phyloP scores from a whole-genome alignment of 2,113 vertebrate species.

The Cephalopterus ornatus region DNA sequence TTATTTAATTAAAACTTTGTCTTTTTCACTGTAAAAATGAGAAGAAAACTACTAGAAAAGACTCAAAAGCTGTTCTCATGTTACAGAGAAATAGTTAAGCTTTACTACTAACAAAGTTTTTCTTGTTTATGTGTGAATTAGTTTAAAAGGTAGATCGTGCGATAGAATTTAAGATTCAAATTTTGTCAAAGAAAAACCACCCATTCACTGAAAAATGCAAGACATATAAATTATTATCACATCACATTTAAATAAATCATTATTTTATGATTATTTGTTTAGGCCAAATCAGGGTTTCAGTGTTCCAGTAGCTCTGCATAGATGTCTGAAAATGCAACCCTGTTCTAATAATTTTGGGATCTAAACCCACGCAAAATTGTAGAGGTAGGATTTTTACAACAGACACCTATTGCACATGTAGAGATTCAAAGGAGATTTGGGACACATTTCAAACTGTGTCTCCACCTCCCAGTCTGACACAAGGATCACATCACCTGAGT shows the following conservation, averaged over 20 bases:
- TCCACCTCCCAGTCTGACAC: background rate
- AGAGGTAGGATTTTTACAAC: background rate
- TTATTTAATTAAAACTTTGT: constrained; percentile 53
- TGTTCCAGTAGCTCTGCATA: background rate
- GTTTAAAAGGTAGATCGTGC: background rate
- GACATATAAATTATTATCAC: background rate
- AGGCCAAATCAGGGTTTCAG: background rate
- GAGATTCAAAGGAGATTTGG: background rate
- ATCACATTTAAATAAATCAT: background rate
- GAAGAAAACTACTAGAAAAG: background rate
- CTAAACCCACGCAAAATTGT: background rate
- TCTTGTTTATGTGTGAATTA: background rate
- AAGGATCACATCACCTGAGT: background rate
- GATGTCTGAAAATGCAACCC: background rate
- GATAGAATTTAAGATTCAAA: background rate
- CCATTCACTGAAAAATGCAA: background rate
- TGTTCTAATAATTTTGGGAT: background rate
- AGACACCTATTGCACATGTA: background rate
- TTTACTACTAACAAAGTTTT: background rate
- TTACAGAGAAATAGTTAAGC: background rate
- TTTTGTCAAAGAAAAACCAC: background rate
- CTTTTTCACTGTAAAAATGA: constrained; percentile 10
- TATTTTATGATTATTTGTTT: background rate
- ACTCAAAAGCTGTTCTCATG: background rate
- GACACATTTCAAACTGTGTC: background rate